Conservation (phyloP, 2,113 vertebrate species). For the Dryoscopus gambensis region DNA sequence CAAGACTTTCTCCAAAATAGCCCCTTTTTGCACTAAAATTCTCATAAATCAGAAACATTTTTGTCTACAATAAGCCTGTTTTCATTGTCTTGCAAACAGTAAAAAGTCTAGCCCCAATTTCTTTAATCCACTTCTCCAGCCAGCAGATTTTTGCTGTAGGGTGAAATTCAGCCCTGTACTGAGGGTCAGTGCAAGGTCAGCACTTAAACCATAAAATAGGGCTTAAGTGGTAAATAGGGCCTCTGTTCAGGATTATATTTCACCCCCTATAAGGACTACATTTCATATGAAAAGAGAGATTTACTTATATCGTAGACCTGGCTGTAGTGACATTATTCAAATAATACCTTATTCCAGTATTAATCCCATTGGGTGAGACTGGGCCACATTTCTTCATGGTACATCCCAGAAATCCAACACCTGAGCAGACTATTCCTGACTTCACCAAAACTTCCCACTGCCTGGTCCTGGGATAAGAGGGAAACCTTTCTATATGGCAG, state of each 20-base stretch:
- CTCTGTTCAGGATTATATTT: slow-evolving; percentile 55
- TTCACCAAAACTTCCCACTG: neutral
- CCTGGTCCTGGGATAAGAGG: neutral
- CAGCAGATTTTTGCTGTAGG: slow-evolving; percentile 17
- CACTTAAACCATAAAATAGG: slow-evolving; percentile 61
- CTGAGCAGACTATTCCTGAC: neutral
- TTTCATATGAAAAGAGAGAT: slow-evolving; percentile 32
- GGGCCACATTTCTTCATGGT: neutral
- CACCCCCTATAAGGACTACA: slow-evolving; percentile 13
- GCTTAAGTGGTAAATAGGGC: slow-evolving; percentile 57
- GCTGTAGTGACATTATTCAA: neutral
- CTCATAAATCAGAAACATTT: slow-evolving; percentile 45
- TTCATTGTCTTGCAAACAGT: slow-evolving; percentile 50
- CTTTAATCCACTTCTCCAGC: slow-evolving; percentile 5
- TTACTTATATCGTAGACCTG: slow-evolving; percentile 17
- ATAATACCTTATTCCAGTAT: neutral
- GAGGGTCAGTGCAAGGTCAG: slow-evolving; percentile 50
- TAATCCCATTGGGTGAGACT: neutral
- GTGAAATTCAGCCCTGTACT: slow-evolving; percentile 39
- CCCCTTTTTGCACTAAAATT: slow-evolving; percentile 47
- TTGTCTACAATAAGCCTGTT: slow-evolving; percentile 34
- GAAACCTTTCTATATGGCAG: neutral
- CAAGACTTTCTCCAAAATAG: slow-evolving; percentile 45
- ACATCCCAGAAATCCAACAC: neutral
- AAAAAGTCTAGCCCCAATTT: slow-evolving; percentile 22